Base-by-base conservation (phyloP, 2,797 vertebrate species). In the Ctenochaetus hawaiiensis region DNA sequence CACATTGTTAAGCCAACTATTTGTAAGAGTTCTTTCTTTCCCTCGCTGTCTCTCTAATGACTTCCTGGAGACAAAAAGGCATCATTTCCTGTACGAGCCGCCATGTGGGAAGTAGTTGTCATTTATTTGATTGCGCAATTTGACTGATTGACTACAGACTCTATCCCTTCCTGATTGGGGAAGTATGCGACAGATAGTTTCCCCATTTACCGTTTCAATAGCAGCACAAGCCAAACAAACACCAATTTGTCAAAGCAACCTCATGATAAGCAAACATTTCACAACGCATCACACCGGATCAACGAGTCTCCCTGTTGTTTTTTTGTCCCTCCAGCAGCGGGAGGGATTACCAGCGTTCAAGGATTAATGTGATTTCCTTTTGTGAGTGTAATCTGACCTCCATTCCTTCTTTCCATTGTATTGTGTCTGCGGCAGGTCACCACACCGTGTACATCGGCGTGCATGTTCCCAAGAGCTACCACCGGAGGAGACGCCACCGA, bases 401-500 rank as follows among this genome's bases (percentile, higher is more conserved):
- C 23, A 1, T 72, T 65, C 37, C 52, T 43, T 5, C 26, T 26
- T 39, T 60, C 12, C 37, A 3, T 67, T 77, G 59, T 57, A 6
- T 54, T 72, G 58, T 77, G 39, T 26, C 49, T 41, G 16, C 39
- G 20, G 37, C 56, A 99, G 98, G 98, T 91, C 98, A 99, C 90
- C 98, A 98, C 91, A 99, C 98, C 0, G 97, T 99, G 84, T 99
- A 99, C 91, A 96, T 99, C 0, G 98, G 98, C n/a, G 97, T 99
- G 77, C 96, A 99, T 0, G 97, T 99, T 67, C 98, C 98, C 45
- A 99, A 99, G 94, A 99, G 98, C 91, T 99, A 97, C 83, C 94
- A 96, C 65, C 96, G 97, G 26, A 95, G 97, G 77, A 93, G 97
- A 75, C 97, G 96, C 66, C 98, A 98, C 85, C 93, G 95, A 74